Evolutionary conservation across 2,888 invertebrate species (phyloP).

Genomic region (Zygothrica quintamaculata): DNA sequence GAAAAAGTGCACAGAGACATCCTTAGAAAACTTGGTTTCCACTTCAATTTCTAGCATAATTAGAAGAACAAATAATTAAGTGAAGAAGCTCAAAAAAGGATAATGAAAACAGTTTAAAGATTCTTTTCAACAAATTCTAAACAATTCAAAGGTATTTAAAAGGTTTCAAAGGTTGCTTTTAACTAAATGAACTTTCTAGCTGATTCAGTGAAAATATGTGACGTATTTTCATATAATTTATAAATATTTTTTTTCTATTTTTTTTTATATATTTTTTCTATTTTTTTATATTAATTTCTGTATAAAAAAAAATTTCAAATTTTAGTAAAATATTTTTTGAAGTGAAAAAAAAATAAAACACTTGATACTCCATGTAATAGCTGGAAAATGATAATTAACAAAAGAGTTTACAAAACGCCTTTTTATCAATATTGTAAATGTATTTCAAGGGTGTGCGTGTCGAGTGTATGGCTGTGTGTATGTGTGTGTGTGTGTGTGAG

Average conservation of each 20-base stretch:
- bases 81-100: not conserved
- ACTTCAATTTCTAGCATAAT: slow-evolving; percentile 26
- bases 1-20: too few relatives aligned
- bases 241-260: too few relatives aligned
- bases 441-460: slow-evolving; percentile 3
- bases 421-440: slow-evolving; percentile 33
- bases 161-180: not conserved
- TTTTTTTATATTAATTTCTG: too few relatives aligned
- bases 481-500: slow-evolving; percentile 29
- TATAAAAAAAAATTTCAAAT: too few relatives aligned
- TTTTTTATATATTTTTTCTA: too few relatives aligned
- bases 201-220: too few relatives aligned
- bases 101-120: not conserved
- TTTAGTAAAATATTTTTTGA: too few relatives aligned
- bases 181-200: too few relatives aligned
- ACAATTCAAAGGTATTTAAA: too few relatives aligned
- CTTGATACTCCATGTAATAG: not conserved
- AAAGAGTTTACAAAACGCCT: slow-evolving; percentile 22
- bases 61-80: slow-evolving; percentile 18
- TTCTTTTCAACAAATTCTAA: too few relatives aligned
- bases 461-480: slow-evolving; percentile 3
- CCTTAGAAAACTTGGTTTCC: slow-evolving; percentile 1
- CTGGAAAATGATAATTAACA: slow-evolving; percentile 3
- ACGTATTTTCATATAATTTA: too few relatives aligned
- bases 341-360: too few relatives aligned